phyloP scores from a whole-genome alignment of 2,888 invertebrate genomes.

The Coleophora deauratella region DNA sequence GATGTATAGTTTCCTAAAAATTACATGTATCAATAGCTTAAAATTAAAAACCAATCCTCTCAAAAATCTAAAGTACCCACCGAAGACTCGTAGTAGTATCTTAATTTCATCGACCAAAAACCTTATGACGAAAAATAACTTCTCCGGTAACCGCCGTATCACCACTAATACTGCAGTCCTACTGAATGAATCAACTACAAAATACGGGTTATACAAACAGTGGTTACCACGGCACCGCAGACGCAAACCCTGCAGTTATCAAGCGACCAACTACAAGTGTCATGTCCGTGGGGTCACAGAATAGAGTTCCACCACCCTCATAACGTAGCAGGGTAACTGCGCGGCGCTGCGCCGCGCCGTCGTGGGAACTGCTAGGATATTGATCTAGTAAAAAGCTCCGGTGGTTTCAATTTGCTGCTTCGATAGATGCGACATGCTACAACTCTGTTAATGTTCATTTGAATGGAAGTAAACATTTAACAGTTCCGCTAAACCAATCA shows the following conservation, averaged over 20 bases:
- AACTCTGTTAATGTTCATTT: constrained; percentile 23
- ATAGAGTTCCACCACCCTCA: constrained; percentile 24
- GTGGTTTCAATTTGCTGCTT: constrained; percentile 41
- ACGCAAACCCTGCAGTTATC: constrained; percentile 31
- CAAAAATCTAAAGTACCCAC: constrained; percentile 44
- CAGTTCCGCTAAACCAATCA: constrained; percentile 2
- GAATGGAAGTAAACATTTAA: constrained; percentile 9
- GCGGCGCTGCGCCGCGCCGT: too few relatives aligned
- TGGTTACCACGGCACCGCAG: constrained; percentile 44
- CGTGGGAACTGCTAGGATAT: constrained; percentile 47
- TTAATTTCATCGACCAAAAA: constrained; percentile 52
- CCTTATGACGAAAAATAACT: constrained; percentile 18
- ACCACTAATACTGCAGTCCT: constrained; percentile 24
- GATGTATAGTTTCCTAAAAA: too few relatives aligned
- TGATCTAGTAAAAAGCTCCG: constrained; percentile 48
- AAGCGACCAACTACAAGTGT: constrained; percentile 37
- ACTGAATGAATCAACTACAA: constrained; percentile 36
- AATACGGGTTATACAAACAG: constrained; percentile 23
- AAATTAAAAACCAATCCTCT: too few relatives aligned
- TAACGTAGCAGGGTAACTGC: constrained; percentile 47
- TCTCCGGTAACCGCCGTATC: constrained; percentile 10
- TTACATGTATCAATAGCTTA: too few relatives aligned
- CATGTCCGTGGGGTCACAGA: constrained; percentile 19
- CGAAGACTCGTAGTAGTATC: constrained; percentile 64
- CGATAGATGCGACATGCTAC: constrained; percentile 27